phyloP scores from a whole-genome alignment of 2,888 invertebrate genomes.

The Girardia tigrina region DNA sequence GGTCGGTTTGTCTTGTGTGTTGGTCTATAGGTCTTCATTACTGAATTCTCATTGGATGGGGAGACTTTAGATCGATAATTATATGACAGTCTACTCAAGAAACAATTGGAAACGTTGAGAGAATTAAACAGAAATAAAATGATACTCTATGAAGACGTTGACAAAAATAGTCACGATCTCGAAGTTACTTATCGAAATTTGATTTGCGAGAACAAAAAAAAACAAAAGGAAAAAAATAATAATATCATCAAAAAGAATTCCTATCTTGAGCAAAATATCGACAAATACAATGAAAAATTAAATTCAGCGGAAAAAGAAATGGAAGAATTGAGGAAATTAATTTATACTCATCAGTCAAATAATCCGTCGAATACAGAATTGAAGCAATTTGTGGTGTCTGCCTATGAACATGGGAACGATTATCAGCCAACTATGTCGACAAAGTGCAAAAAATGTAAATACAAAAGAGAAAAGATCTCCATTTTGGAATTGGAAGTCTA shows the following conservation, averaged over 20 bases:
- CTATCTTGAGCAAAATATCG: constrained; percentile 10
- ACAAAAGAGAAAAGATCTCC: not conserved
- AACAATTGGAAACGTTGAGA: too few relatives aligned
- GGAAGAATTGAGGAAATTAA: not conserved
- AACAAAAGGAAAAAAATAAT: too few relatives aligned
- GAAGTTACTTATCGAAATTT: too few relatives aligned
- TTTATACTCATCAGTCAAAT: not conserved
- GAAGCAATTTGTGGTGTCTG: not conserved
- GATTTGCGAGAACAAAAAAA: too few relatives aligned
- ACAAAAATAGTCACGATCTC: too few relatives aligned
- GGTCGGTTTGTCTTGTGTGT: too few relatives aligned
- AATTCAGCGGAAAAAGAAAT: constrained; percentile 1
- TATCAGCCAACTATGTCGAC: not conserved
- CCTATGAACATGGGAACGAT: not conserved
- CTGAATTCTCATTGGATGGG: too few relatives aligned
- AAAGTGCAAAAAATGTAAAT: not conserved
- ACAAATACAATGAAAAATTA: not conserved
- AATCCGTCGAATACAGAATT: not conserved
- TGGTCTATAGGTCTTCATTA: too few relatives aligned
- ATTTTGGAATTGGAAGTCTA: not conserved
- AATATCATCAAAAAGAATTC: not conserved
- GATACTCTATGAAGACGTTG: too few relatives aligned
- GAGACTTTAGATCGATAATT: too few relatives aligned
- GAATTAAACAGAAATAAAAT: too few relatives aligned
- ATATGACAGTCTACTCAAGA: too few relatives aligned